Conservation (phyloP, 2,888 invertebrate genomes). For the Lomographa bimaculata region DNA sequence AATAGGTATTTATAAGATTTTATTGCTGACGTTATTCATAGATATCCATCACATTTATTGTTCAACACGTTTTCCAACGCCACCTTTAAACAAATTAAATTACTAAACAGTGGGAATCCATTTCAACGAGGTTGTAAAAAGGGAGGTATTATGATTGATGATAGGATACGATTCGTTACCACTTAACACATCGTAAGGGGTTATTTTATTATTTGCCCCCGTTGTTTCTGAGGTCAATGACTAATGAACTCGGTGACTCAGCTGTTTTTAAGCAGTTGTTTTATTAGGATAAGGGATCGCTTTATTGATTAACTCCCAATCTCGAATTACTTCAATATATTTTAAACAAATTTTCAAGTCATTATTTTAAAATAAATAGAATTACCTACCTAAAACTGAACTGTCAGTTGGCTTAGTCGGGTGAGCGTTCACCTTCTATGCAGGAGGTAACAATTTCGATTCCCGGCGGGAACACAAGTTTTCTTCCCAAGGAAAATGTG, state of each 20-base stretch:
- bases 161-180: slow-evolving; percentile 77
- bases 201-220: slow-evolving; percentile 76
- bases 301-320: slow-evolving; percentile 40
- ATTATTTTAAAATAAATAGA: no score
- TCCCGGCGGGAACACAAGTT: no score
- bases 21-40: no score
- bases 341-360: no score
- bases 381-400: no score
- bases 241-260: slow-evolving; percentile 75
- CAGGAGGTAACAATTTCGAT: no score
- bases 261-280: slow-evolving; percentile 58
- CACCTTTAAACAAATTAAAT: slow-evolving; percentile 44
- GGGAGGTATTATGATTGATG: slow-evolving; percentile 79
- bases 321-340: no score
- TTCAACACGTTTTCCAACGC: slow-evolving; percentile 7
- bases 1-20: no score
- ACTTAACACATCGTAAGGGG: slow-evolving; percentile 80
- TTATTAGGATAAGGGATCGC: slow-evolving; percentile 53
- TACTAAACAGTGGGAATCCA: slow-evolving; percentile 52
- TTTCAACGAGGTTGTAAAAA: slow-evolving; percentile 51
- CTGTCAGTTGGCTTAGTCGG: no score
- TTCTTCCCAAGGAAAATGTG: no score
- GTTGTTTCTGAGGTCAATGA: slow-evolving; percentile 71
- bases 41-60: slow-evolving; percentile 3
- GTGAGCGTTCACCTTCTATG: no score